A percentile compares a stretch with the other conserved stretches of the same genome.
phyloP scores from a whole-genome alignment of 2,113 vertebrate species.

The Prionailurus bengalensis region DNA sequence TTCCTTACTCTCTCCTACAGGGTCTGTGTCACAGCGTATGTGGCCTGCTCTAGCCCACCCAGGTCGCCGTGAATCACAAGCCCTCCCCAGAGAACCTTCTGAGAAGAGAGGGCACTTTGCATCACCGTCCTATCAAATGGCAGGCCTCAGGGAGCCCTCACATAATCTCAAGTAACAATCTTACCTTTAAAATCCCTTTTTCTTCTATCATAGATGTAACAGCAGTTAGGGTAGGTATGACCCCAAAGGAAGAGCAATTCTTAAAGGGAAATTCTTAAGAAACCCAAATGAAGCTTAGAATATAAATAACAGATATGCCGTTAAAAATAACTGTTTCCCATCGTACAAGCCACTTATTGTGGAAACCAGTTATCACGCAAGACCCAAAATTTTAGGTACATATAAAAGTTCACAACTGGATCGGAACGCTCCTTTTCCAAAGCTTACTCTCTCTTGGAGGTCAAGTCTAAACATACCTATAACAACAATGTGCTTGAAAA shows the following conservation, averaged over 20 bases:
- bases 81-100: background rate
- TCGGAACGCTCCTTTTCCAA: background rate
- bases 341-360: background rate
- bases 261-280: constrained; percentile 27
- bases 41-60: background rate
- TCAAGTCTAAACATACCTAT: background rate
- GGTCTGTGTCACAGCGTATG: background rate
- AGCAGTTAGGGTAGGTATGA: background rate
- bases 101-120: background rate
- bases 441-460: constrained; percentile 3
- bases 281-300: constrained; percentile 50
- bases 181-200: background rate
- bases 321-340: background rate
- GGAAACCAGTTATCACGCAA: background rate
- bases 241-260: background rate
- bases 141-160: background rate
- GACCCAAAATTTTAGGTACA: background rate
- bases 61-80: background rate
- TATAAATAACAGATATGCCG: constrained; percentile 45
- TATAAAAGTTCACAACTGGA: background rate
- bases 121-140: background rate
- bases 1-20: background rate
- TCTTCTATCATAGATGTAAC: background rate
- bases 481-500: background rate
- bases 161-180: background rate